Percentiles rank a stretch among this genome's conserved stretches.
Evolutionary conservation across 1,140 invertebrate genomes (phyloP).

Genomic region (Polyergus mexicanus): DNA sequence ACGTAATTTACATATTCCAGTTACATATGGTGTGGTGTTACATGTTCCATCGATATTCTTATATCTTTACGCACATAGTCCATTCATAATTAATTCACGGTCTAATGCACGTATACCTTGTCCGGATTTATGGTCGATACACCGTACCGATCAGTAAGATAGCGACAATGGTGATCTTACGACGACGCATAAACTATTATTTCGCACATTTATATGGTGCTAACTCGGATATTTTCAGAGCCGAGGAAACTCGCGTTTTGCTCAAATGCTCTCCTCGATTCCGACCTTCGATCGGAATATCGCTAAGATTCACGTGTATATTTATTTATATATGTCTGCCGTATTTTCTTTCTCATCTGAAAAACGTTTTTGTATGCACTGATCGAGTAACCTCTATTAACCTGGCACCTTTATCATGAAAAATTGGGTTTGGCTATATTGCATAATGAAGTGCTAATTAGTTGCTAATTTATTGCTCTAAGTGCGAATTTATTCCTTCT

Average conservation of each 20-base stretch:
- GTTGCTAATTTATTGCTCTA: too few relatives aligned
- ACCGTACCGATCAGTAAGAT: conserved; percentile 14
- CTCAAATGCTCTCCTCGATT: neutral
- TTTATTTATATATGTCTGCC: too few relatives aligned
- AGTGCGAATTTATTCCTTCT: too few relatives aligned
- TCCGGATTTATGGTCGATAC: conserved; percentile 55
- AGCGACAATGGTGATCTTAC: conserved; percentile 49
- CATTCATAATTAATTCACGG: conserved; percentile 62
- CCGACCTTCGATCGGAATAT: neutral
- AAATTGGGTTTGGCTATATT: too few relatives aligned
- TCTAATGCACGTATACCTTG: conserved; percentile 57
- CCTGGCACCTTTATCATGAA: too few relatives aligned
- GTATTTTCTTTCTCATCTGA: too few relatives aligned
- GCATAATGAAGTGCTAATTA: too few relatives aligned
- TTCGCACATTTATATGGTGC: conserved; percentile 22
- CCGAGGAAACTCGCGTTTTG: conserved; percentile 9
- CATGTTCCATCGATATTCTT: neutral
- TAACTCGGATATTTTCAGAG: neutral
- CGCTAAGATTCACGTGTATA: neutral
- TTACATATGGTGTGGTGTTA: neutral
- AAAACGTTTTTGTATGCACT: neutral
- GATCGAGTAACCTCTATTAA: neutral
- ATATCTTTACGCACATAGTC: neutral
- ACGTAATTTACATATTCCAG: neutral
- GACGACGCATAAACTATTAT: conserved; percentile 30